Evolutionary conservation across 2,888 invertebrate genomes (phyloP), one percentile per base, ranked within the genome.

Genomic region (Pollenia angustigena): DNA sequence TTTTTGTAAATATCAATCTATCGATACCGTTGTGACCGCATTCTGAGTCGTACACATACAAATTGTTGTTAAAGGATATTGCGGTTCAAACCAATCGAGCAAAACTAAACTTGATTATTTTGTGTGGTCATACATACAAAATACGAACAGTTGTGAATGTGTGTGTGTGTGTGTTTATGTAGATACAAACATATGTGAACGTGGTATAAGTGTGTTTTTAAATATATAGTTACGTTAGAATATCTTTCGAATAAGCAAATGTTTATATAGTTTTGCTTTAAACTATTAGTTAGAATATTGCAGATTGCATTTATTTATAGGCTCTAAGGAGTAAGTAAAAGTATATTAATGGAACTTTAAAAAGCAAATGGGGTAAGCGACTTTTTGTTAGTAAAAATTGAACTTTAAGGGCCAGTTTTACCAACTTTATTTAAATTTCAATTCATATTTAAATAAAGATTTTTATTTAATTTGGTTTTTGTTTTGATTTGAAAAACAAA

Each of bases 41-140:
- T 78, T 85, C 74, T 75, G 74, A 85, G 81, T 69, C 87, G 54
- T 66, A 69, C 64, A 81, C 89, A 89, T 89, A 90, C 90, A 92
- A 92, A 91, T 92, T 90, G 90, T 88, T 91, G 92, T 89, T 89
- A 90, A 90, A 90, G 91, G 91, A 90, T 85, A 87, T 78, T 91
- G 92, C 89, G 92, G 91, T 91, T 90, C 90, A 90, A 92, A 90
- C 90, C 92, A 92, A 92, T 92, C 92, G 91, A 91, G 91, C 91
- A 90, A 90, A 83, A 91, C 92, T 91, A 91, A 92, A 92, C 92
- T 91, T 92, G 92, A 92, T 92, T 92, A 92, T 92, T 92, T 92
- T 89, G 87, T 91, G 92, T 89, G 92, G 92, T 91, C 81, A 83
- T 78, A 82, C 64, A 44, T 54, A 42, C n/a, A 60, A 58, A 71